These are phyloP conservation scores for Philaethria dido DNA, from an alignment of 2,888 invertebrate genomes.

Conservation along the genomic window DNA sequence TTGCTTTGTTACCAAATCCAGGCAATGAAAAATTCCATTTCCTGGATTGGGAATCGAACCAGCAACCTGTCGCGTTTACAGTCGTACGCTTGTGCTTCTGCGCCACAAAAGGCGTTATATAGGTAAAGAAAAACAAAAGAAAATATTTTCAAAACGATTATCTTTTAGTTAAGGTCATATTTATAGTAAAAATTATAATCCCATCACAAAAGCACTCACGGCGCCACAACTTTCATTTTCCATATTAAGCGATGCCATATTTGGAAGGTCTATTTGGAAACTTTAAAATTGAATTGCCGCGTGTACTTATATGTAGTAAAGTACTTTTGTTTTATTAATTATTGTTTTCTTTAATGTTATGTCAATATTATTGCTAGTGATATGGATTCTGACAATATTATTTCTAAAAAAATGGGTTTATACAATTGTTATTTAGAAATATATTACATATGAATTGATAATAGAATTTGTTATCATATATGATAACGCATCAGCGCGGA, in stretches of 20 bases:
- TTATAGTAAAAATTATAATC: not conserved
- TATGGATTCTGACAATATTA: too few relatives aligned
- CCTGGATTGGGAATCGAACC: too few relatives aligned
- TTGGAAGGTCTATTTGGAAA: not conserved
- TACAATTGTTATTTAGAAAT: not conserved
- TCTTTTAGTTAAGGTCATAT: not conserved
- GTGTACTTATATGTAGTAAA: not conserved
- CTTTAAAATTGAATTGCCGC: not conserved
- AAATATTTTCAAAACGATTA: not conserved
- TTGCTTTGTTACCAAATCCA: too few relatives aligned
- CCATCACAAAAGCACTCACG: not conserved
- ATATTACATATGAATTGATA: not conserved
- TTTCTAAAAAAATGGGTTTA: not conserved
- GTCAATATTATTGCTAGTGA: too few relatives aligned
- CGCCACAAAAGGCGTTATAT: too few relatives aligned
- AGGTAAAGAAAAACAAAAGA: too few relatives aligned
- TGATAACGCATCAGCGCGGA: not conserved
- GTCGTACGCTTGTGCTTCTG: too few relatives aligned
- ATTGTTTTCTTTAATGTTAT: too few relatives aligned
- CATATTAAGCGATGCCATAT: not conserved
- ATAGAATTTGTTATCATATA: not conserved
- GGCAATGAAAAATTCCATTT: too few relatives aligned
- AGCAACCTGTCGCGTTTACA: too few relatives aligned
- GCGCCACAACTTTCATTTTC: not conserved
- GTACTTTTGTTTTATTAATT: not conserved